A percentile compares a stretch with the other conserved stretches of the same genome.
Conservation (phyloP, 2,888 invertebrate genomes). For the Siphlonurus alternatus region DNA sequence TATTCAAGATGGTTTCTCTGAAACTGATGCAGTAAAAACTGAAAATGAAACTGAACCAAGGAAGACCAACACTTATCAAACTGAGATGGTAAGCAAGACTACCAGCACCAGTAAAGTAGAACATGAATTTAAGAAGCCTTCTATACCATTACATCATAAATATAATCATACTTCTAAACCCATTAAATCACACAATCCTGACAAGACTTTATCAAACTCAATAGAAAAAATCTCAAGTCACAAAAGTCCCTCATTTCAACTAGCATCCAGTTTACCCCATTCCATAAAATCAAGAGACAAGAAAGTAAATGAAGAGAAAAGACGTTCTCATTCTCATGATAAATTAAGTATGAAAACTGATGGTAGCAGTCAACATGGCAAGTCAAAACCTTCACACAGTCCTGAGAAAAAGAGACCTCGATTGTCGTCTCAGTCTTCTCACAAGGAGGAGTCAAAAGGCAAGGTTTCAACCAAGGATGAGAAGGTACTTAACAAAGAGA, state of each 20-base stretch:
- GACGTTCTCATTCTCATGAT: too few species aligned
- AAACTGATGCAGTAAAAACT: neutral
- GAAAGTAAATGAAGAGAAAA: too few species aligned
- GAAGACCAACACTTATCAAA: neutral
- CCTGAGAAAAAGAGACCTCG: neutral
- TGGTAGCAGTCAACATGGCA: neutral
- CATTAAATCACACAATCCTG: neutral
- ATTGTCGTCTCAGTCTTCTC: neutral
- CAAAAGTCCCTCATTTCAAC: too few species aligned
- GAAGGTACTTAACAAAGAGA: too few species aligned
- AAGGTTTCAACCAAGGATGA: neutral
- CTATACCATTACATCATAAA: too few species aligned
- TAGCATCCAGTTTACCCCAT: too few species aligned
- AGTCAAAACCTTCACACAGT: neutral
- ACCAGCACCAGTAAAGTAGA: neutral
- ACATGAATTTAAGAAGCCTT: too few species aligned
- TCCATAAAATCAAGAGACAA: too few species aligned
- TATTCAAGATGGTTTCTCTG: neutral
- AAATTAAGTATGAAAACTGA: too few species aligned
- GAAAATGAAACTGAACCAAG: constrained; percentile 11
- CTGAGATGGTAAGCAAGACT: neutral
- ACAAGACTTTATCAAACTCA: neutral
- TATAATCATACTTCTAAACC: too few species aligned
- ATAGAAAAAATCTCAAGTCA: neutral
- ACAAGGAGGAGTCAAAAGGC: neutral